Evolutionary conservation across 2,888 invertebrate genomes (phyloP).

Genomic region (Eristalinus sepulchralis): DNA sequence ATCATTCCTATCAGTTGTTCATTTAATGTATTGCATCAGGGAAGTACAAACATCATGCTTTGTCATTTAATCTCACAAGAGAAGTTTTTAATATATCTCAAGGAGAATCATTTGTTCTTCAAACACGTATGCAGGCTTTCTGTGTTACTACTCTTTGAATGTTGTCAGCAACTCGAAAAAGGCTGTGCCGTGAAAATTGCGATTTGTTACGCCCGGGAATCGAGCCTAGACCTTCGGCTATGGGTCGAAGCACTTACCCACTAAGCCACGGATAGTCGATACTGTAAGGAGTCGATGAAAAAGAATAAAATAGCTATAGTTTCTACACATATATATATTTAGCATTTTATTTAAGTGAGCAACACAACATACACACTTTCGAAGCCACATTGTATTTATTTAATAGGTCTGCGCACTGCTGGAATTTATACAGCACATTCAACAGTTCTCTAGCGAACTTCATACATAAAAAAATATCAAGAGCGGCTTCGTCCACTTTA

Average conservation of each 20-base stretch:
- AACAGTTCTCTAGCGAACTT: background rate
- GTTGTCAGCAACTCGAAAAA: too few relatives aligned
- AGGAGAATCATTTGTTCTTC: too few relatives aligned
- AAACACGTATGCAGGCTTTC: too few relatives aligned
- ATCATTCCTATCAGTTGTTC: background rate
- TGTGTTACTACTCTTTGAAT: too few relatives aligned
- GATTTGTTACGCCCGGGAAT: too few relatives aligned
- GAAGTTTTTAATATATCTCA: too few relatives aligned
- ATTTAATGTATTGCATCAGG: background rate
- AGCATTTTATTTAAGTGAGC: background rate
- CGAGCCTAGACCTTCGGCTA: too few relatives aligned
- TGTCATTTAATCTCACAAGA: background rate
- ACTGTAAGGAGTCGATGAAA: background rate
- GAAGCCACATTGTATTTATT: background rate
- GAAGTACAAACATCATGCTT: background rate
- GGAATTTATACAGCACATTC: background rate
- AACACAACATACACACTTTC: background rate
- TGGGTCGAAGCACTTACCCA: too few relatives aligned
- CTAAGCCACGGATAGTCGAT: too few relatives aligned
- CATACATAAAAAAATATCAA: background rate
- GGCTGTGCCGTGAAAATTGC: too few relatives aligned
- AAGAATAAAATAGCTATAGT: background rate
- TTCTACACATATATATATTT: background rate
- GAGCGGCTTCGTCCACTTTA: background rate
- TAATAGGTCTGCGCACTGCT: background rate